These are phyloP conservation scores for Barbus barbus DNA, from an alignment of 2,113 vertebrate species.

Conservation along the genomic window DNA sequence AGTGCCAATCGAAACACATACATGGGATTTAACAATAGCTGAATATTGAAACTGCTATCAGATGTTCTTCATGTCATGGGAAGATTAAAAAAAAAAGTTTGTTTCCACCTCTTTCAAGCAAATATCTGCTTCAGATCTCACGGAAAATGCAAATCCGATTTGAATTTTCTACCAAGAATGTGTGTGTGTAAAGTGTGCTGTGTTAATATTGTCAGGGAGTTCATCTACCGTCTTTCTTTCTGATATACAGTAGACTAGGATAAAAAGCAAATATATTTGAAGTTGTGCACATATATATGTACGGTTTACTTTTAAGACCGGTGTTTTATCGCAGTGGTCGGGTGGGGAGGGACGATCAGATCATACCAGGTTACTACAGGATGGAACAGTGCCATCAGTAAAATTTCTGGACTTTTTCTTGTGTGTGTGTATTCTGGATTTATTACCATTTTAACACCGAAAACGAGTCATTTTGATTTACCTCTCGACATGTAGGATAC, in stretches of 20 bases:
- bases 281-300: slow-evolving; percentile 47
- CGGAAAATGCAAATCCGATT: background rate
- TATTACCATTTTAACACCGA: slow-evolving; percentile 30
- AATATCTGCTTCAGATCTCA: slow-evolving; percentile 16
- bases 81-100: background rate
- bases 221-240: slow-evolving; percentile 68
- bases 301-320: slow-evolving; percentile 65
- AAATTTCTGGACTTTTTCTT: slow-evolving; percentile 19
- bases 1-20: slow-evolving; percentile 84
- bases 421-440: slow-evolving; percentile 39
- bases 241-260: slow-evolving; percentile 55
- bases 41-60: slow-evolving; percentile 60
- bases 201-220: slow-evolving; percentile 80
- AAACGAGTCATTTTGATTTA: slow-evolving; percentile 13
- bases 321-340: slow-evolving; percentile 8
- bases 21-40: slow-evolving; percentile 67
- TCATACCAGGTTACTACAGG: slow-evolving; percentile 44
- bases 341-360: slow-evolving; percentile 21
- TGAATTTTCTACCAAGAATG: slow-evolving; percentile 24
- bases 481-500: slow-evolving; percentile 1
- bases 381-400: slow-evolving; percentile 56
- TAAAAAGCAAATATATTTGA: slow-evolving; percentile 47
- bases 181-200: slow-evolving; percentile 65
- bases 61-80: background rate
- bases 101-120: background rate